Percentiles rank a stretch among this genome's conserved stretches.
phyloP scores from a whole-genome alignment of 2,888 invertebrate species.

The Cerastis rubricosa region DNA sequence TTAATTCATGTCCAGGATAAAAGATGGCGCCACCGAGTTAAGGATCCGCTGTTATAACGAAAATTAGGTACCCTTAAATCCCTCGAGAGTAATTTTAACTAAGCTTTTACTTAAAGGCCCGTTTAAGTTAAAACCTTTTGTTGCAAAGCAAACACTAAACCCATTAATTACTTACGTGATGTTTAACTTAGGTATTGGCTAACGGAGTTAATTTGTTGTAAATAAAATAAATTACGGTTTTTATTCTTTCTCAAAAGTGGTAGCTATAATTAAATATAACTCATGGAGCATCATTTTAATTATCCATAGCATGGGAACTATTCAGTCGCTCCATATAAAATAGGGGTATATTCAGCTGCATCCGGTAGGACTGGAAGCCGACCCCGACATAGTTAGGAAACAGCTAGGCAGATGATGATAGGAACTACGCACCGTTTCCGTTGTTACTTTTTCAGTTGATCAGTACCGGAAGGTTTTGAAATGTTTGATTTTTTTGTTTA shows the following conservation, averaged over 20 bases:
- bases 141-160: conserved; percentile 54
- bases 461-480: background rate
- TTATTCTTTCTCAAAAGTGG: background rate
- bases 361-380: no score
- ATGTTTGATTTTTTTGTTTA: background rate
- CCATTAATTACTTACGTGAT: conserved; percentile 47
- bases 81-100: conserved; percentile 59
- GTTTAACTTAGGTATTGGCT: conserved; percentile 35
- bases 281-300: no score
- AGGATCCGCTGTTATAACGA: conserved; percentile 49
- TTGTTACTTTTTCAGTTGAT: no score
- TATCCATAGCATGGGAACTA: no score
- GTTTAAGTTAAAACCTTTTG: conserved; percentile 49
- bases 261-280: background rate
- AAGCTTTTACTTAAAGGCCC: conserved; percentile 54
- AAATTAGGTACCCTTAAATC: conserved; percentile 63
- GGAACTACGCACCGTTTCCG: no score
- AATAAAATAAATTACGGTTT: background rate
- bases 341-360: no score
- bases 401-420: no score
- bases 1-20: conserved; percentile 54
- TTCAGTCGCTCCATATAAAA: no score
- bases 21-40: conserved; percentile 52
- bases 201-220: background rate
- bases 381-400: no score